Conservation (phyloP, 2,113 vertebrate species). For the Microtus oregoni region DNA sequence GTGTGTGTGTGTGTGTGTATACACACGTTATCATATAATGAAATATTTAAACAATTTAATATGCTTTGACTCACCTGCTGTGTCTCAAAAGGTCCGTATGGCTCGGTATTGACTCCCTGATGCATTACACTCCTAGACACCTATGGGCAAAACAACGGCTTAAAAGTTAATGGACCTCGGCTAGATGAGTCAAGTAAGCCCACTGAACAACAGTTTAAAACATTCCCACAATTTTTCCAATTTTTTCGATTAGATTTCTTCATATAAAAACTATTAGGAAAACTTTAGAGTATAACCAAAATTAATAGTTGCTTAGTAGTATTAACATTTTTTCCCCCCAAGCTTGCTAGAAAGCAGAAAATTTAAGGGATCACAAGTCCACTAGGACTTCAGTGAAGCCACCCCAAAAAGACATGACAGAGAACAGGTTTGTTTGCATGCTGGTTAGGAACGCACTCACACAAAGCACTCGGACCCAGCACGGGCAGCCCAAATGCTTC, state of each 20-base stretch:
- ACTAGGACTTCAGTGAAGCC: background rate
- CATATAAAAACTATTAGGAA: background rate
- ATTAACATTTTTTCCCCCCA: background rate
- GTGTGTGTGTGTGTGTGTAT: too few species aligned
- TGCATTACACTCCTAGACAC: constrained; percentile 82
- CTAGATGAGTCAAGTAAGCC: background rate
- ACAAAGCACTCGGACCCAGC: too few species aligned
- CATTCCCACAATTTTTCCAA: background rate
- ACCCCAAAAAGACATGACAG: background rate
- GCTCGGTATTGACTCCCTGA: constrained; percentile 91
- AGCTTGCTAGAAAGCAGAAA: constrained; percentile 25
- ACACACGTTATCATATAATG: background rate
- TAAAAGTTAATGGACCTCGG: background rate
- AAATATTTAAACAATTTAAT: background rate
- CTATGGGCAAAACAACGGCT: constrained; percentile 81
- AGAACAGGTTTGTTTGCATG: background rate
- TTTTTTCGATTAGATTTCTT: background rate
- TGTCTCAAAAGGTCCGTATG: constrained; percentile 88
- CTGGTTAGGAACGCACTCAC: background rate
- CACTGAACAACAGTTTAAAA: background rate
- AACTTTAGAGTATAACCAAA: constrained; percentile 29
- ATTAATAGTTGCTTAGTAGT: background rate
- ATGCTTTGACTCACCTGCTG: constrained; percentile 88
- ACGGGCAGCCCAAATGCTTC: background rate
- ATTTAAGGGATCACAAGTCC: background rate